A percentile compares a stretch with the other conserved stretches of the same genome.
These are phyloP conservation scores for Phacellophora camtschatica DNA, from an alignment of 30 jellyfish, hydroid and myxozoan genomes.

Conservation along the genomic window DNA sequence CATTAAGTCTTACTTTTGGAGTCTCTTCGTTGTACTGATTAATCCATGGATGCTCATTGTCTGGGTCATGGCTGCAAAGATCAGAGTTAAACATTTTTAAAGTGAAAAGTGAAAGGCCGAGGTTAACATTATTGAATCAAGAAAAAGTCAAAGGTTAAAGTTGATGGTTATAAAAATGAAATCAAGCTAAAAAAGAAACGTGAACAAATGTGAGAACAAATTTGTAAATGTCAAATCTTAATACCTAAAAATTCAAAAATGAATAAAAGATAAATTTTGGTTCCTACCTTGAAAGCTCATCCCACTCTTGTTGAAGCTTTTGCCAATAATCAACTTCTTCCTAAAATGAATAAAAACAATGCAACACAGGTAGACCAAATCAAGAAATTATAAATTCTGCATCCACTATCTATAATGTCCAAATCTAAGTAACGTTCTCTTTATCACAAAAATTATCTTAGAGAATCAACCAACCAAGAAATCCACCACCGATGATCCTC, in stretches of 20 bases:
- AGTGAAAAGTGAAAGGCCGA: background rate
- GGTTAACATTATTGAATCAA: background rate
- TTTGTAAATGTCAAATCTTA: no score
- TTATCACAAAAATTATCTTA: no score
- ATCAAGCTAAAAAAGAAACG: background rate
- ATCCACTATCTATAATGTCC: background rate
- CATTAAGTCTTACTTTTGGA: constrained; percentile 21
- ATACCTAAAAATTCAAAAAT: background rate
- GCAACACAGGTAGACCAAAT: background rate
- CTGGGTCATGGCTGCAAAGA: constrained; percentile 37
- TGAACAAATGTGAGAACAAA: background rate
- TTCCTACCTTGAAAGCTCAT: constrained; percentile 75
- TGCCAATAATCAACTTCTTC: constrained; percentile 81
- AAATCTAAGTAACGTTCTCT: background rate
- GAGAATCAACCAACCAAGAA: no score
- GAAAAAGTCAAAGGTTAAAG: background rate
- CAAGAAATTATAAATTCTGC: background rate
- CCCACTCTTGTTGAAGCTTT: constrained; percentile 86
- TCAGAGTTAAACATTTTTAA: no score
- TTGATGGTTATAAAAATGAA: no score
- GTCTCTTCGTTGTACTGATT: constrained; percentile 23
- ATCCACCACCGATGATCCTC: no score
- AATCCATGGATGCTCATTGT: constrained; percentile 78
- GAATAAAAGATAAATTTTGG: background rate
- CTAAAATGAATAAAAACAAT: constrained; percentile 6